Evolutionary conservation across 2,888 invertebrate species (phyloP).

Genomic region (Papilio demoleus): DNA sequence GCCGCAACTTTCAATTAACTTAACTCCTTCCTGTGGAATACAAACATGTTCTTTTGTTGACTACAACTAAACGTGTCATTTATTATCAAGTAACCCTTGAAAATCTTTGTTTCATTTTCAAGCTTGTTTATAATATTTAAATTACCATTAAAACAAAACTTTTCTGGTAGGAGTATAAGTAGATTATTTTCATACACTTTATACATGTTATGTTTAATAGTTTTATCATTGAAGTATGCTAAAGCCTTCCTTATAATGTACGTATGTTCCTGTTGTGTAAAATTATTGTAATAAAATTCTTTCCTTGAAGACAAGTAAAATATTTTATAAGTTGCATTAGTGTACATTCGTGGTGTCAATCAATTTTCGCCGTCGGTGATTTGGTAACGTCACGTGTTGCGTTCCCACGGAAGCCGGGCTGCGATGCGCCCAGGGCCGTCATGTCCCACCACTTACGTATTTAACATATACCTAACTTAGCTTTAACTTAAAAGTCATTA

Average conservation of each 20-base stretch:
- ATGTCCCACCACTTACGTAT: slow-evolving; percentile 81
- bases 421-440: slow-evolving; percentile 78
- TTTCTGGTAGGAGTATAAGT: not conserved
- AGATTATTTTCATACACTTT: not conserved
- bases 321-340: not conserved
- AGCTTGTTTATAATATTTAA: not conserved
- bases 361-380: slow-evolving; percentile 79
- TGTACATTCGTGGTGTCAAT: slow-evolving; percentile 65
- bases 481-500: slow-evolving; percentile 80
- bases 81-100: not conserved
- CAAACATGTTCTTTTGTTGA: slow-evolving; percentile 18
- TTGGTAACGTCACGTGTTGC: slow-evolving; percentile 77
- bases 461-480: slow-evolving; percentile 77
- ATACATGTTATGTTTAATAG: not conserved
- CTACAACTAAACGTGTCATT: slow-evolving; percentile 4
- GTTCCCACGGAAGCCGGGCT: slow-evolving; percentile 82
- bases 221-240: not conserved
- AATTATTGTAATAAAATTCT: not conserved
- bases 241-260: not conserved
- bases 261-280: not conserved
- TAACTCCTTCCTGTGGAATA: slow-evolving; percentile 32
- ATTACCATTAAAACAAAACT: not conserved
- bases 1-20: slow-evolving; percentile 26
- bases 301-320: not conserved
- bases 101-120: not conserved